phyloP scores from a whole-genome alignment of 2,888 invertebrate species.

The Diloba caeruleocephala region DNA sequence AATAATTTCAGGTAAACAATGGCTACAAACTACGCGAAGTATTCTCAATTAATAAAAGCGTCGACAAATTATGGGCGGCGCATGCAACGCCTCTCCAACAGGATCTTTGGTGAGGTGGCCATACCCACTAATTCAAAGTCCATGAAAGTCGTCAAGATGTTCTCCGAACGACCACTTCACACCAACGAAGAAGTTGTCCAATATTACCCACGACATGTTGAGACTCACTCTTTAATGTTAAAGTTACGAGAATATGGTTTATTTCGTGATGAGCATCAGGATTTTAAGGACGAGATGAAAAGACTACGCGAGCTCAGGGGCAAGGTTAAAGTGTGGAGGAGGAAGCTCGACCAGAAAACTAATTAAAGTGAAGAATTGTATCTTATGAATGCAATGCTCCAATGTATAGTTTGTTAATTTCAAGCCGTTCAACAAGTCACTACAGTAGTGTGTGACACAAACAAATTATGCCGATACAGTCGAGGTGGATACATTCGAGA shows the following conservation, averaged over 20 bases:
- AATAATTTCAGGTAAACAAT: slow-evolving; percentile 57
- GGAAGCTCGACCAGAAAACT: slow-evolving; percentile 80
- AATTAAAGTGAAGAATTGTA: slow-evolving; percentile 63
- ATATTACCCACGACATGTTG: slow-evolving; percentile 96
- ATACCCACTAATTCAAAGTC: slow-evolving; percentile 93
- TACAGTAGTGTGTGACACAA: too few relatives aligned
- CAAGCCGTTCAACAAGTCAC: too few relatives aligned
- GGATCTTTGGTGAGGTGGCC: slow-evolving; percentile 96
- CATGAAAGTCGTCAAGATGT: slow-evolving; percentile 94
- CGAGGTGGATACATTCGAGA: too few relatives aligned
- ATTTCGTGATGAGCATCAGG: slow-evolving; percentile 96
- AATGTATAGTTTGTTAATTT: too few relatives aligned
- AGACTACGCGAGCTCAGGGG: slow-evolving; percentile 93
- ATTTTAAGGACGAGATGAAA: slow-evolving; percentile 96
- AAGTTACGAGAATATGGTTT: slow-evolving; percentile 93
- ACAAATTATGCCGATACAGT: too few relatives aligned
- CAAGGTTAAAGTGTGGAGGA: slow-evolving; percentile 90
- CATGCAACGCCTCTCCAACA: slow-evolving; percentile 95
- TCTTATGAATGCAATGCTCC: not conserved
- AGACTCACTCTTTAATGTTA: slow-evolving; percentile 92
- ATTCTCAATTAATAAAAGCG: slow-evolving; percentile 91
- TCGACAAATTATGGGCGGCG: slow-evolving; percentile 94
- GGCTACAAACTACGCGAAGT: slow-evolving; percentile 91
- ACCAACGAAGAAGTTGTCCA: slow-evolving; percentile 92
- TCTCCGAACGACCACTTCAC: slow-evolving; percentile 93